Conservation (phyloP, 2,888 invertebrate genomes). For the Cetonia aurata region DNA sequence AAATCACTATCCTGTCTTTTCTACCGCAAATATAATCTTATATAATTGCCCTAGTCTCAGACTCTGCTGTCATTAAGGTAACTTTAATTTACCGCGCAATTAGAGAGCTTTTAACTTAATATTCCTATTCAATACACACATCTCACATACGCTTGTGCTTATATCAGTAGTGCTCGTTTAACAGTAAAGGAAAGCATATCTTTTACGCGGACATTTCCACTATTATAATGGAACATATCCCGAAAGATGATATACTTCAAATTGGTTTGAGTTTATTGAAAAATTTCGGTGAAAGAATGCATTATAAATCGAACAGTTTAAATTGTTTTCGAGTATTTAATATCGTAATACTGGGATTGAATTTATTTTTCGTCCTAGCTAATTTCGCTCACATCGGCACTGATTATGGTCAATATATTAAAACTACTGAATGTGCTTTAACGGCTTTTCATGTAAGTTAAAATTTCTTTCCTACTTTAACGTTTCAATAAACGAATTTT, state of each 20-base stretch:
- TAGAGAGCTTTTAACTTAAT: too few relatives aligned
- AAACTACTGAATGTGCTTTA: constrained; percentile 32
- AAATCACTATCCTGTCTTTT: too few relatives aligned
- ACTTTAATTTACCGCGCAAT: too few relatives aligned
- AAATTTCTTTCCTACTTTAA: too few relatives aligned
- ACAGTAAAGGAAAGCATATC: neutral
- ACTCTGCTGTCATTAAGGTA: too few relatives aligned
- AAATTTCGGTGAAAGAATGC: constrained; percentile 31
- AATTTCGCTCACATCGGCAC: constrained; percentile 30
- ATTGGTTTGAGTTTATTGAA: constrained; percentile 33
- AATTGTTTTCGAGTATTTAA: constrained; percentile 28
- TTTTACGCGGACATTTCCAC: neutral
- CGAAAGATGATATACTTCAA: constrained; percentile 36
- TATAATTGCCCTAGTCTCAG: too few relatives aligned
- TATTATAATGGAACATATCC: constrained; percentile 19
- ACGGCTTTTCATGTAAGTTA: constrained; percentile 32
- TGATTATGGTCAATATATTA: constrained; percentile 21
- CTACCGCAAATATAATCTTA: too few relatives aligned
- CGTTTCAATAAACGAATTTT: neutral
- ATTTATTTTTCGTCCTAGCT: constrained; percentile 28
- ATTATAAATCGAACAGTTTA: constrained; percentile 16
- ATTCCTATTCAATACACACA: too few relatives aligned
- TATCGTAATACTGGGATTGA: neutral
- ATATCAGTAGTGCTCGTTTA: neutral
- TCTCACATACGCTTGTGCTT: neutral